Conservation (phyloP, 92 coral and sea anemone genomes). For the Actinernus sp. region DNA sequence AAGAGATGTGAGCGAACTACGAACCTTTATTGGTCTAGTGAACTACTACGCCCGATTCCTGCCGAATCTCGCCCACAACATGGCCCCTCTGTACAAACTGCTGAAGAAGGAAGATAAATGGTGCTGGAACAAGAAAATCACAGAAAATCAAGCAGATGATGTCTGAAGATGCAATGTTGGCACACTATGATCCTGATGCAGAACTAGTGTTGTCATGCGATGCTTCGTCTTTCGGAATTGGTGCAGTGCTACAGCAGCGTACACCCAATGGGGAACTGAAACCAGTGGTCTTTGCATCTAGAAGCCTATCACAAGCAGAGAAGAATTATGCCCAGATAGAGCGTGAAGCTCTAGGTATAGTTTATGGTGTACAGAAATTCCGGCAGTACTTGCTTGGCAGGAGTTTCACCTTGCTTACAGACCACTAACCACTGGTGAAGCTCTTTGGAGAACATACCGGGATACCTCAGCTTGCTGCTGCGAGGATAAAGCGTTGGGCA, state of each 20-base stretch:
- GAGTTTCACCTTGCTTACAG: slow-evolving; percentile 19
- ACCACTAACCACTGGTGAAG: slow-evolving; percentile 53
- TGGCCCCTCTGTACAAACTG: slow-evolving; percentile 29
- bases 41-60: slow-evolving; percentile 9
- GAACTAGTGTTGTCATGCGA: slow-evolving; percentile 44
- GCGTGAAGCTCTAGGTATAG: slow-evolving; percentile 32
- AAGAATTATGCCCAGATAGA: slow-evolving; percentile 44
- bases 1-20: slow-evolving; percentile 14
- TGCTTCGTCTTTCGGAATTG: slow-evolving; percentile 40
- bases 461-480: slow-evolving; percentile 46
- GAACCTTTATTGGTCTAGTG: slow-evolving; percentile 28
- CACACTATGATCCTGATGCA: slow-evolving; percentile 45
- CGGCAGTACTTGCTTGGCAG: slow-evolving; percentile 44
- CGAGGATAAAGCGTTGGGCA: slow-evolving; percentile 49
- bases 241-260: slow-evolving; percentile 39
- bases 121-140: too few relatives aligned
- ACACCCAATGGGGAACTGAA: slow-evolving; percentile 29
- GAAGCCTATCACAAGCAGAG: slow-evolving; percentile 31
- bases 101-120: slow-evolving; percentile 21
- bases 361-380: slow-evolving; percentile 38
- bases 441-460: slow-evolving; percentile 31
- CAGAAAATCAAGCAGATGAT: too few relatives aligned
- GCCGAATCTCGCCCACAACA: slow-evolving; percentile 20
- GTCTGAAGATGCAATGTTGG: slow-evolving; percentile 21
- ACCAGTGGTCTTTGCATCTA: slow-evolving; percentile 44